Evolutionary conservation across 2,888 invertebrate species (phyloP).

Genomic region (Brenthis hecate): DNA sequence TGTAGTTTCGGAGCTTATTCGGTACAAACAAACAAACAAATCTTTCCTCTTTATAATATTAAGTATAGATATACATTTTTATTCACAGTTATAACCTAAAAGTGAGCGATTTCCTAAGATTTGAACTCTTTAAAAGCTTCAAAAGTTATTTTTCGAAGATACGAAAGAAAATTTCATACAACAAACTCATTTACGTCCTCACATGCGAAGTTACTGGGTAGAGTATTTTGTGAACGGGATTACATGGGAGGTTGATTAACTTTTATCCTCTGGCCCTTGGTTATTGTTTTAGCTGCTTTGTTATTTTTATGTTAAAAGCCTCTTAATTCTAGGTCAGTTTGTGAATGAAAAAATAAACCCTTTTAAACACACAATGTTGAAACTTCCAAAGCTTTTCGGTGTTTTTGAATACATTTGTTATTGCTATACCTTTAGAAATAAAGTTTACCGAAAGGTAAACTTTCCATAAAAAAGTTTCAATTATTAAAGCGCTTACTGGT

Average conservation of each 20-base stretch:
- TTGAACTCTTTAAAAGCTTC: not conserved
- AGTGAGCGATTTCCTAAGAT: not conserved
- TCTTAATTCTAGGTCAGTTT: conserved; percentile 1
- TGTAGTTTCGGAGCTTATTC: too few species aligned
- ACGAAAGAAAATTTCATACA: conserved; percentile 14
- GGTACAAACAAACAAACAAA: too few species aligned
- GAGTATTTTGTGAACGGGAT: conserved; percentile 6
- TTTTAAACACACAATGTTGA: not conserved
- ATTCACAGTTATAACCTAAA: too few species aligned
- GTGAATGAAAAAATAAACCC: not conserved
- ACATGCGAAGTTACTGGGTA: not conserved
- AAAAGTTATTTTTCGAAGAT: not conserved
- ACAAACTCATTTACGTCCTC: conserved; percentile 3
- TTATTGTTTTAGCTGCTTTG: not conserved
- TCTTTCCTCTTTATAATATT: too few species aligned
- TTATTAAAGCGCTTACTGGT: too few species aligned
- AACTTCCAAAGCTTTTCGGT: not conserved
- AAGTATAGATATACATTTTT: too few species aligned
- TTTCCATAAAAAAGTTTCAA: too few species aligned
- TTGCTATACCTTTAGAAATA: too few species aligned
- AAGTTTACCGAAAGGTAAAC: too few species aligned
- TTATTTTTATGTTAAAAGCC: conserved; percentile 1
- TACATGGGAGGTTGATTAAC: conserved; percentile 6
- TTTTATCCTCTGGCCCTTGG: not conserved
- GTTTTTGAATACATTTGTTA: not conserved